Conservation (phyloP, 1,140 invertebrate species). For the Phocides pigmalion region DNA sequence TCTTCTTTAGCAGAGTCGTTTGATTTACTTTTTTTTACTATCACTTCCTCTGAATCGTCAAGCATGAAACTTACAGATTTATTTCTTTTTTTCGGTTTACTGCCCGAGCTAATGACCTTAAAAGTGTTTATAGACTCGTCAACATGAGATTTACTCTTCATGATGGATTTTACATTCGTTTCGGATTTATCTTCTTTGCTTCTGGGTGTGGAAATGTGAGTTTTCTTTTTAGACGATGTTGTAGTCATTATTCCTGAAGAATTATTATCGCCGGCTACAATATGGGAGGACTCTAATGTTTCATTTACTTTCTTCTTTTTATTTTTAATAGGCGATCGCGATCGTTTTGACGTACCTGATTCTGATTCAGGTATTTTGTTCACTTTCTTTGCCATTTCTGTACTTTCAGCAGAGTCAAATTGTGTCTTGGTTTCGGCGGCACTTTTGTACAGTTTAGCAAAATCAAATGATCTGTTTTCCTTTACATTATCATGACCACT, state of each 20-base stretch:
- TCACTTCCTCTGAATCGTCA: conserved; percentile 59
- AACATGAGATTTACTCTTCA: conserved; percentile 29
- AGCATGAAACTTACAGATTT: conserved; percentile 76
- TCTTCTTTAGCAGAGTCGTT: conserved; percentile 41
- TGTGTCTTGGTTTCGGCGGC: conserved; percentile 46
- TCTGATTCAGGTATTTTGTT: conserved; percentile 22
- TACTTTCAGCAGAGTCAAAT: conserved; percentile 14
- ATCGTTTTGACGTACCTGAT: conserved; percentile 9
- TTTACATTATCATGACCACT: conserved; percentile 36
- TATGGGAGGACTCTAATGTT: conserved; percentile 41
- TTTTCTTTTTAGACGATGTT: conserved; percentile 22
- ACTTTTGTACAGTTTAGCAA: conserved; percentile 57
- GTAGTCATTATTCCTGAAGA: conserved; percentile 25
- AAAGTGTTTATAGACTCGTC: conserved; percentile 32
- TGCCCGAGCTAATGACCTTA: conserved; percentile 19
- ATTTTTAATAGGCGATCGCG: conserved; percentile 42
- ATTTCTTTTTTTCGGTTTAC: conserved; percentile 67
- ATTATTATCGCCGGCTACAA: conserved; percentile 39
- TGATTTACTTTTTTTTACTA: conserved; percentile 64
- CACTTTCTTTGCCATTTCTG: not conserved
- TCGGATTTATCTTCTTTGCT: conserved; percentile 27
- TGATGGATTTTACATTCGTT: conserved; percentile 45
- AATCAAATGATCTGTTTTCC: conserved; percentile 55
- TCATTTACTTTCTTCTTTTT: conserved; percentile 48
- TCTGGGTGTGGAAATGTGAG: conserved; percentile 50